These are phyloP conservation scores for Tyto alba DNA, from an alignment of 2,113 vertebrate genomes.

Conservation along the genomic window DNA sequence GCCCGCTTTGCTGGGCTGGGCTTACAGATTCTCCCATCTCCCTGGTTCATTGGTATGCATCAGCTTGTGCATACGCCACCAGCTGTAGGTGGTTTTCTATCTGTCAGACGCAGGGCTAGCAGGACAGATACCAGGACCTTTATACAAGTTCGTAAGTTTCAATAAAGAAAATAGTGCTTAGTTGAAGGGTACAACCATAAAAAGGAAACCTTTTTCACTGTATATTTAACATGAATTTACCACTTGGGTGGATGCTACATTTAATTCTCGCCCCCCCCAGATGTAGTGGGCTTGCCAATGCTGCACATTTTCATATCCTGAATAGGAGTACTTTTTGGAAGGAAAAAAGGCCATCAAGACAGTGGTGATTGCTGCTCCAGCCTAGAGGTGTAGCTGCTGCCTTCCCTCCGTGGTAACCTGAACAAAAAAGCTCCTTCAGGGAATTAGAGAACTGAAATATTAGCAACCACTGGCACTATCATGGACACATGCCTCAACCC, in stretches of 20 bases:
- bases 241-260: neutral
- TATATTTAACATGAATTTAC: neutral
- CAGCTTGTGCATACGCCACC: neutral
- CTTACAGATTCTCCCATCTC: neutral
- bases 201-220: neutral
- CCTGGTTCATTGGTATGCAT: neutral
- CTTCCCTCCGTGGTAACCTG: neutral
- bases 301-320: neutral
- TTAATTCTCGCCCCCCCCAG: neutral
- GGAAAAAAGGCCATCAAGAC: neutral
- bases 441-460: neutral
- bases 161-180: neutral
- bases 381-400: neutral
- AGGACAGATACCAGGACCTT: neutral
- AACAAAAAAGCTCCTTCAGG: neutral
- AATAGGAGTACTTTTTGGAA: neutral
- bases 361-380: neutral
- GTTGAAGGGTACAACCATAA: neutral
- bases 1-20: neutral
- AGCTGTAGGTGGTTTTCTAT: fast-evolving
- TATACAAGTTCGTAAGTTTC: neutral
- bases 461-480: neutral
- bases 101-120: neutral
- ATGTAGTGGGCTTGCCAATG: neutral
- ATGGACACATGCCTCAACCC: neutral